Evolutionary conservation across 2,113 vertebrate species (phyloP).

Genomic region (Peromyscus californicus): DNA sequence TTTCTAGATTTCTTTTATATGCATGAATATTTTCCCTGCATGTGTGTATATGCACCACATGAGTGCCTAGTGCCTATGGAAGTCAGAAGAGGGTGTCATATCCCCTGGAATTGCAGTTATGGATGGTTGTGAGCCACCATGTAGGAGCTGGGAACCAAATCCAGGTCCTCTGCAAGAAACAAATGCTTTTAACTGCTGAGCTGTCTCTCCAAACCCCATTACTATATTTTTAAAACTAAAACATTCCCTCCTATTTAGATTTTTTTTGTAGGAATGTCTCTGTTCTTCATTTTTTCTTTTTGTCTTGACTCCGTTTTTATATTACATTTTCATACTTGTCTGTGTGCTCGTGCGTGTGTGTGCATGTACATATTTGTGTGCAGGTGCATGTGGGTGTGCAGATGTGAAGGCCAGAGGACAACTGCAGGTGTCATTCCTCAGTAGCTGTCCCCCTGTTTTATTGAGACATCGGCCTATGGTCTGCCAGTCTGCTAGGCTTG

Average conservation of each 20-base stretch:
- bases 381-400: background rate
- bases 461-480: background rate
- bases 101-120: background rate
- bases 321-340: background rate
- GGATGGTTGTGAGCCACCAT: background rate
- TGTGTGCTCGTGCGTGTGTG: background rate
- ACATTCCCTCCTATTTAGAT: background rate
- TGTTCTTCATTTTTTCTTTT: background rate
- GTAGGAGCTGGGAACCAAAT: background rate
- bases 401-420: background rate
- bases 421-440: background rate
- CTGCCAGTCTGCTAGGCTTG: background rate
- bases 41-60: background rate
- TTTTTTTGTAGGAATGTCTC: background rate
- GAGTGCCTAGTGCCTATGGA: background rate
- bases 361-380: too few relatives aligned
- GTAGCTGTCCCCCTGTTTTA: background rate
- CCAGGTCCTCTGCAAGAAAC: background rate
- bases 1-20: background rate
- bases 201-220: background rate
- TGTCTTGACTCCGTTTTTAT: background rate
- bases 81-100: background rate
- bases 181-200: background rate
- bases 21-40: background rate
- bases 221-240: conserved; percentile 16